phyloP scores from a whole-genome alignment of 2,113 vertebrate species.

The Eudyptes chrysolophus region DNA sequence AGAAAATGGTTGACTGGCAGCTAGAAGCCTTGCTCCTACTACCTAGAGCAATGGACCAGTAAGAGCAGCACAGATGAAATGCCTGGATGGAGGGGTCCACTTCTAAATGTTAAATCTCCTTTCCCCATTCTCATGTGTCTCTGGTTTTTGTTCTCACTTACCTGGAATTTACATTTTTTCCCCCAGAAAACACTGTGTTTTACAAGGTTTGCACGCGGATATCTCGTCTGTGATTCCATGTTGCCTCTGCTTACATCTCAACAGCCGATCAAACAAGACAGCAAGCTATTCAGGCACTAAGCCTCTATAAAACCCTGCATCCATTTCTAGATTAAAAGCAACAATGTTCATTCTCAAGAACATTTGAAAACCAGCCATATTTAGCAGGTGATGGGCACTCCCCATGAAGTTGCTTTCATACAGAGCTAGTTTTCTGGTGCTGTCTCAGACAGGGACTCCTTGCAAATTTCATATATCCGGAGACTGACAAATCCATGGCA shows the following conservation, averaged over 20 bases:
- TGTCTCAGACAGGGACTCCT: not conserved
- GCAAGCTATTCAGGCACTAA: not conserved
- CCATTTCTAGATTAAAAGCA: not conserved
- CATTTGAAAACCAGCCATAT: not conserved
- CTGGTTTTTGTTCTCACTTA: not conserved
- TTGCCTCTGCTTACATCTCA: not conserved
- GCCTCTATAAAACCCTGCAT: not conserved
- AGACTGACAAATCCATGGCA: not conserved
- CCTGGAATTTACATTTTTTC: not conserved
- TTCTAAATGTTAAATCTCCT: not conserved
- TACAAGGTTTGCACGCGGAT: not conserved
- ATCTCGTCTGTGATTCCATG: not conserved
- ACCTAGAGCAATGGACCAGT: not conserved
- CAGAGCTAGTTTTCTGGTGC: not conserved
- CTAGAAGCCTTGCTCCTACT: constrained; percentile 31
- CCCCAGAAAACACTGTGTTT: not conserved
- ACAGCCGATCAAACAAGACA: not conserved
- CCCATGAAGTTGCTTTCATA: not conserved
- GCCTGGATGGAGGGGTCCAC: not conserved
- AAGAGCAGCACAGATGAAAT: not conserved
- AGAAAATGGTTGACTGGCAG: constrained; percentile 50
- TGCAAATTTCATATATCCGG: not conserved
- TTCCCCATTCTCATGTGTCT: not conserved
- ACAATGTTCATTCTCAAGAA: not conserved
- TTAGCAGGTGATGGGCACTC: not conserved